Percentiles rank a stretch among this genome's conserved stretches.
Conservation (phyloP, 2,113 vertebrate species). For the Lepisosteus osseus region DNA sequence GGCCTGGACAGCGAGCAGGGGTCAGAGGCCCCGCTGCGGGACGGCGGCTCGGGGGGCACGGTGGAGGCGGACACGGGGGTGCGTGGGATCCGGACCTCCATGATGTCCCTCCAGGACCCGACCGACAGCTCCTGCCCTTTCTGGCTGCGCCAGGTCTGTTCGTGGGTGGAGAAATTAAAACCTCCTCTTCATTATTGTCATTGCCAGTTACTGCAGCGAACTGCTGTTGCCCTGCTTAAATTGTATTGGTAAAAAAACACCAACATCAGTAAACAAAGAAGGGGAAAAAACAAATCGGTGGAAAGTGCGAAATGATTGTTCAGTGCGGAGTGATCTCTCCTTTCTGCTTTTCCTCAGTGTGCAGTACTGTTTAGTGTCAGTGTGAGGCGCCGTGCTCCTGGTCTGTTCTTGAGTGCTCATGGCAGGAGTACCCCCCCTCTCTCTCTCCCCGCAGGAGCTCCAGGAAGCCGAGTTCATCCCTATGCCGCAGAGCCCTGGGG, state of each 20-base stretch:
- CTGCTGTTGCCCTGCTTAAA: no score
- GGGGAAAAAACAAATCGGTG: no score
- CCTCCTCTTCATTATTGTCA: no score
- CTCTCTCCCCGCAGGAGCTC: slow-evolving; percentile 72
- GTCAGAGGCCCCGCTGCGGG: slow-evolving; percentile 74
- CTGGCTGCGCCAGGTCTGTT: slow-evolving; percentile 87
- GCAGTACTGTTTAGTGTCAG: no score
- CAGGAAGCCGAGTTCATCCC: slow-evolving; percentile 95
- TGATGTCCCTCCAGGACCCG: slow-evolving; percentile 65
- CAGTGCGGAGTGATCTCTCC: no score
- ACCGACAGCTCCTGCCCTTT: slow-evolving; percentile 90
- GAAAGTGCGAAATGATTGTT: no score
- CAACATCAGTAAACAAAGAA: neutral
- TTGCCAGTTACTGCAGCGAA: neutral
- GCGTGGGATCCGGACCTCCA: slow-evolving; percentile 69
- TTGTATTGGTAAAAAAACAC: no score
- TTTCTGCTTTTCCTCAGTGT: no score
- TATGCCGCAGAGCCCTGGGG: slow-evolving; percentile 70
- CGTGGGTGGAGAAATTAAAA: neutral
- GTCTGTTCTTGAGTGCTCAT: neutral
- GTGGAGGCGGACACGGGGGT: slow-evolving; percentile 82
- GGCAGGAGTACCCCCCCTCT: neutral
- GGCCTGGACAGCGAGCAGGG: slow-evolving; percentile 77
- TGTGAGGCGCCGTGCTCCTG: no score
- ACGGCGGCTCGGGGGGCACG: slow-evolving; percentile 86